Base-by-base conservation (phyloP, 2,888 invertebrate species). In the Anticlea derivata region DNA sequence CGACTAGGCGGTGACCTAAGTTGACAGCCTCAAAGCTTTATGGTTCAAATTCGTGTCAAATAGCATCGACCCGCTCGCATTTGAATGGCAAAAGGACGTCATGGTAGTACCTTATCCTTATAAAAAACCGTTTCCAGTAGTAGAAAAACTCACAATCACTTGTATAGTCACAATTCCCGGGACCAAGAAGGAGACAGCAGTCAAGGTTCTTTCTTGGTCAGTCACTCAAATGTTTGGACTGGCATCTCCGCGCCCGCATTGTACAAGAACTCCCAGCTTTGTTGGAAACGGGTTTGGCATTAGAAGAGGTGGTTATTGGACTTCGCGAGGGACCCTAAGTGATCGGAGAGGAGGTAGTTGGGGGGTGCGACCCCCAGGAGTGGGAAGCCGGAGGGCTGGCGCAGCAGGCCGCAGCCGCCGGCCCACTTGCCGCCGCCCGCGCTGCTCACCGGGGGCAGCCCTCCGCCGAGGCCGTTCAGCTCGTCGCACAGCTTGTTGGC, bases 221-320 rank as follows among this genome's bases (percentile, higher is more conserved):
- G 7, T 49, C 49, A 49, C 24, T 50, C 38, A 13, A n/a, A 22
- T 11, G 29, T 35, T 33, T 39, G 45, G 13, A 13, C 41, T 29
- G 45, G 8, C 6, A 38, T 24, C 29, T 45, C 43, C 31, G 41
- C 35, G n/a, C 45, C 34, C 23, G 48, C 34, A 27, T 50, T 49
- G 41, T 45, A 51, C 41, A 51, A 47, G 51, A 51, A 51, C 35
- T 50, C 50, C 44, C 50, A 50, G 39, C 30, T 51, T 51, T 46
- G 39, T 51, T 51, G 51, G 51, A 51, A 51, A 51, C 51, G 51
- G 26, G 30, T 46, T 56, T 65, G 62, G 81, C 79, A 90, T 92
- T 93, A 93, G 86, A 93, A 93, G 77, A 93, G 88, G 81, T 93
- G 93, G 80, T 93, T 93, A 78, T 93, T 93, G 61, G 92, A 85